phyloP scores from a whole-genome alignment of 1,140 invertebrate genomes.

The Himalopsyche phryganea region DNA sequence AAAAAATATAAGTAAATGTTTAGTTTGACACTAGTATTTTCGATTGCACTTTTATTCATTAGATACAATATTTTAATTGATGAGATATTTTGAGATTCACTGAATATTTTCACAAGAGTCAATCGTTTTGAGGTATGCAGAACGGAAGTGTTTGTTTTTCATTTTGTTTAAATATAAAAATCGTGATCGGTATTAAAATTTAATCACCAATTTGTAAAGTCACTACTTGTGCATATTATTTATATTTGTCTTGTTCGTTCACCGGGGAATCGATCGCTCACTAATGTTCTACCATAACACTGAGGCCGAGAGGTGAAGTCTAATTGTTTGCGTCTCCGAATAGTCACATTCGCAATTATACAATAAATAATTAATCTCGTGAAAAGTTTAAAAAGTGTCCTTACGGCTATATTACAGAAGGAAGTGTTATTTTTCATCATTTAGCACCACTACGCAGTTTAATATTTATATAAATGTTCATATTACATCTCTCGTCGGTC shows the following conservation, averaged over 20 bases:
- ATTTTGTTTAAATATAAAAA: background rate
- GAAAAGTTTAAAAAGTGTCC: conserved; percentile 20
- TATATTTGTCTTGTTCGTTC: background rate
- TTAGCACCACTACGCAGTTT: conserved; percentile 18
- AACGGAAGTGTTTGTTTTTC: too few relatives aligned
- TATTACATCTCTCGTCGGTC: background rate
- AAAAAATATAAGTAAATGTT: background rate
- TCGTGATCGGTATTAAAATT: background rate
- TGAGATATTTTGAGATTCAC: background rate
- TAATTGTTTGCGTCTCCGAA: too few relatives aligned
- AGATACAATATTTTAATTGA: background rate
- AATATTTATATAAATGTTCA: background rate
- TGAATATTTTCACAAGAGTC: too few relatives aligned
- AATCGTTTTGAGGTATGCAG: too few relatives aligned
- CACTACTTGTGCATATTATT: too few relatives aligned
- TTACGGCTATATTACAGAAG: conserved; percentile 8
- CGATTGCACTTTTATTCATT: background rate
- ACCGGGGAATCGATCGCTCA: background rate
- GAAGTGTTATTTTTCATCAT: conserved; percentile 3
- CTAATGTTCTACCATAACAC: background rate
- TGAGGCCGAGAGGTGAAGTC: too few relatives aligned
- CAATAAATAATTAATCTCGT: background rate
- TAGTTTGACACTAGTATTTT: background rate
- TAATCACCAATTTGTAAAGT: too few relatives aligned
- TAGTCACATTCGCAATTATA: too few relatives aligned